Base-by-base conservation (phyloP, 2,888 invertebrate species). In the Notodonta ziczac region DNA sequence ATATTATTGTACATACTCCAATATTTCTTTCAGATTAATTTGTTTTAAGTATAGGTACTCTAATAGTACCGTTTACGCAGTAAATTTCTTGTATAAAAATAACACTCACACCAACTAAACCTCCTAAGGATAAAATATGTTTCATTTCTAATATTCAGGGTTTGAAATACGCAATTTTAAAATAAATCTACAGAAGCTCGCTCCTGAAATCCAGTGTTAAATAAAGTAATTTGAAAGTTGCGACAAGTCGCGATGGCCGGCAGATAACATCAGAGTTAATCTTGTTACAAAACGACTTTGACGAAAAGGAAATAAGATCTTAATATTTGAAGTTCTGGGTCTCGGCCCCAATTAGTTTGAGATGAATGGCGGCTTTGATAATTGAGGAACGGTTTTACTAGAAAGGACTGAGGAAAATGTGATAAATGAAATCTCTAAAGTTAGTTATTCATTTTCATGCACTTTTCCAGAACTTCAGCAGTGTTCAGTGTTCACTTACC, bases 271-370 rank as follows among this genome's bases (percentile, higher is more conserved):
- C 54, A 16, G 58, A 75, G 64, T 69, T 76, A 75, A 70, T 77
- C 56, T 67, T 61, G 57, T 75, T 73, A 65, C 59, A 58, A 66
- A 69, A 65, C 59, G 68, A 75, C 62, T 71, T 75, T 72, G 65
- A 62, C 63, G 65, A 66, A 77, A 74, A 69, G 75, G 73, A 75
- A 75, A 75, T 77, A 71, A 69, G 73, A 70, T 70, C 66, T 61
- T 68, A 66, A 74, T 70, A 74, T 76, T 77, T 68, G 57, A 73
- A 74, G 70, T 75, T 72, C 56, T 63, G 57, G 54, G 42, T 58
- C 56, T 65, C 56, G 59, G 61, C 58, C 48, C 63, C 61, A 65
- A 70, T 77, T 76, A 73, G 58, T 59, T 56, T 44, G 44, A 61
- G 48, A 62, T 59, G 61, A 63, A 64, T 60, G 63, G 61, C 70